Conservation (phyloP, 2,113 vertebrate species). For the Heterocephalus glaber region DNA sequence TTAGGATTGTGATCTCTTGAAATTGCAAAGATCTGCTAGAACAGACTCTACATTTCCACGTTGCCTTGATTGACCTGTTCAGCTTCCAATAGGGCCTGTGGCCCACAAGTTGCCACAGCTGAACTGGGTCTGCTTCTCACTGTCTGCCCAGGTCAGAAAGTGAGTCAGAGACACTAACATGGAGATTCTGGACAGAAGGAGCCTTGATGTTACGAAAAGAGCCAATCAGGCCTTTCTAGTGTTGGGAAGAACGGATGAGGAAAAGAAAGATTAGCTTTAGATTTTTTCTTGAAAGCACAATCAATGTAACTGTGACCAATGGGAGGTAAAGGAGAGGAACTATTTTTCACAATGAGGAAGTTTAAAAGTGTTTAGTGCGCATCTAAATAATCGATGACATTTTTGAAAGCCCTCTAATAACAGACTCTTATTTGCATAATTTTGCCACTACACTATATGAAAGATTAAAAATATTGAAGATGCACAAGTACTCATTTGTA, state of each 20-base stretch:
- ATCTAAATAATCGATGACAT: not conserved
- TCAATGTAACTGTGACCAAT: not conserved
- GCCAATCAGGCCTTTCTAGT: accelerated
- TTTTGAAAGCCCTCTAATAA: not conserved
- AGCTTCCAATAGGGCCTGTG: accelerated
- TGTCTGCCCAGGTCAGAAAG: accelerated
- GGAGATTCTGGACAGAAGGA: not conserved
- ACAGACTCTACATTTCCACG: accelerated
- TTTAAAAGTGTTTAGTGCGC: not conserved
- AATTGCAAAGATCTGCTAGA: not conserved
- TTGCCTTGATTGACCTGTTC: accelerated
- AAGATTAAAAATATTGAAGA: not conserved
- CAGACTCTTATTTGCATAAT: not conserved
- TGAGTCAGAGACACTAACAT: not conserved
- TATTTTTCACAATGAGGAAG: not conserved
- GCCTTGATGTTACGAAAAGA: not conserved
- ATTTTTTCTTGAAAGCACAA: not conserved
- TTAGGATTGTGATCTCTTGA: not conserved
- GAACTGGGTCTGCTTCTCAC: accelerated
- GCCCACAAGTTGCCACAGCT: accelerated
- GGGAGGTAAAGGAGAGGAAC: not conserved
- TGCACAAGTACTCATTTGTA: not conserved
- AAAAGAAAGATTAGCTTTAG: not conserved
- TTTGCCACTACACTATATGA: not conserved
- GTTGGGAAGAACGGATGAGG: not conserved